phyloP scores from a whole-genome alignment of 2,888 invertebrate species.

The Keiferia lycopersicella region DNA sequence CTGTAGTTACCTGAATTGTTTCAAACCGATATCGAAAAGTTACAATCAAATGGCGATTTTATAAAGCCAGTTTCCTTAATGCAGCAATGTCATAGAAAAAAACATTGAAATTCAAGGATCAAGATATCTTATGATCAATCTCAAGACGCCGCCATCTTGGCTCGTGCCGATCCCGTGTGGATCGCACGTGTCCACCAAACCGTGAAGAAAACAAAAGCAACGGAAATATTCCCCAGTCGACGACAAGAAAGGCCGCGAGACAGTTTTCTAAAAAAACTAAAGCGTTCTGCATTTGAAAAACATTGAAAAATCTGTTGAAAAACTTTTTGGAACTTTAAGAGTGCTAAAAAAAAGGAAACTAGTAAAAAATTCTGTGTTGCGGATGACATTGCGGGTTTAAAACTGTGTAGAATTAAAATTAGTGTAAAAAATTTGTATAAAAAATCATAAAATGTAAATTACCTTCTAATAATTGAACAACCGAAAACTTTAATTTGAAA shows the following conservation, averaged over 20 bases:
- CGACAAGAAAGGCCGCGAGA: conserved; percentile 69
- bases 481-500: not conserved
- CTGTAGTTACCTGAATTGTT: too few relatives aligned
- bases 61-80: too few relatives aligned
- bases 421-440: too few relatives aligned
- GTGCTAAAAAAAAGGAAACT: not conserved
- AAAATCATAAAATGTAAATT: too few relatives aligned
- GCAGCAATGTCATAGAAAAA: too few relatives aligned
- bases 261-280: conserved; percentile 55
- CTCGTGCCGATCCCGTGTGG: conserved; percentile 61
- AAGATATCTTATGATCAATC: conserved; percentile 37
- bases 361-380: not conserved
- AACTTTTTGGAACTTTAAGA: not conserved
- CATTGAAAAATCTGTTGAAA: not conserved
- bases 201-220: conserved; percentile 75
- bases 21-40: too few relatives aligned
- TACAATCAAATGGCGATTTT: too few relatives aligned
- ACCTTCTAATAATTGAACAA: not conserved
- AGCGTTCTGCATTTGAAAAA: conserved; percentile 15
- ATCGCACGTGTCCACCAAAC: conserved; percentile 65
- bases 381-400: not conserved
- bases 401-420: not conserved
- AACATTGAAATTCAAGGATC: too few relatives aligned
- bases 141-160: conserved; percentile 44
- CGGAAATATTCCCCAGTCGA: conserved; percentile 73